Conservation (phyloP, 2,113 vertebrate genomes). For the Dendropsophus ebraccatus region DNA sequence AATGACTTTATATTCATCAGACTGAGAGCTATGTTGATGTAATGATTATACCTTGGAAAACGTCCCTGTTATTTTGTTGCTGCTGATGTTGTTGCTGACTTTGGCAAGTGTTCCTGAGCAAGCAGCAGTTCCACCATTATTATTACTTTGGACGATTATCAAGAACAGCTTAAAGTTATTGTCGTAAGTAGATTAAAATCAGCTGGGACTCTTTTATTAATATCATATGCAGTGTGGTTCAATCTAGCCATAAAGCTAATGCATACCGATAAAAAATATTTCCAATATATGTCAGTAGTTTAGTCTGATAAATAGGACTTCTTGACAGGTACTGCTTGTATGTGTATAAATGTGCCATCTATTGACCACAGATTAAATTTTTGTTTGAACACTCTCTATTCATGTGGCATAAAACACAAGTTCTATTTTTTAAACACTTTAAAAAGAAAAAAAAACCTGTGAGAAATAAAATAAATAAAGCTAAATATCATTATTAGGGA, state of each 20-base stretch:
- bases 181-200: slow-evolving; percentile 38
- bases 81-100: slow-evolving; percentile 32
- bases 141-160: slow-evolving; percentile 26
- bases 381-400: background rate
- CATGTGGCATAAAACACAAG: background rate
- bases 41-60: slow-evolving; percentile 32
- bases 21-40: slow-evolving; percentile 9
- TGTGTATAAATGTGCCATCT: background rate
- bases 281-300: background rate
- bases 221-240: slow-evolving; percentile 20
- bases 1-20: background rate
- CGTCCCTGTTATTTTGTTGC: slow-evolving; percentile 37
- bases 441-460: too few relatives aligned
- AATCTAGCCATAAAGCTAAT: background rate
- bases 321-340: slow-evolving; percentile 4
- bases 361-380: background rate
- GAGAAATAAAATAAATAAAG: too few relatives aligned
- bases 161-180: slow-evolving; percentile 38
- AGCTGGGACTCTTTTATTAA: slow-evolving; percentile 29
- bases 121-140: slow-evolving; percentile 30
- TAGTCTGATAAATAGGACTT: background rate
- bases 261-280: background rate
- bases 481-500: too few relatives aligned
- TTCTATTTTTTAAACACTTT: background rate
- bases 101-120: slow-evolving; percentile 13